A percentile compares a stretch with the other conserved stretches of the same genome.
phyloP scores from a whole-genome alignment of 2,797 vertebrate species.

The Caiman crocodilus region DNA sequence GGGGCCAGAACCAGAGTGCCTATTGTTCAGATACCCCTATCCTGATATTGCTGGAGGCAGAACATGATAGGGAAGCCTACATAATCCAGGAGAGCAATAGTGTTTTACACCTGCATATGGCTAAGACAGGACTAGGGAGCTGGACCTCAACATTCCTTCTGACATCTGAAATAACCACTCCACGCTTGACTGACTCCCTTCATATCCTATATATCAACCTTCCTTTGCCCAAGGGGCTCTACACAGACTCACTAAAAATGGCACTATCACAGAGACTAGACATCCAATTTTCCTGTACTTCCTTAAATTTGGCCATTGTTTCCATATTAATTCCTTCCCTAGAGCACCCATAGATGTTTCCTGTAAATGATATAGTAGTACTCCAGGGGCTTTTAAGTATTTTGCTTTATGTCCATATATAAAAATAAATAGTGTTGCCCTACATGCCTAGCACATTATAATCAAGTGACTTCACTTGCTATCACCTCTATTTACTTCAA shows the following conservation, averaged over 20 bases:
- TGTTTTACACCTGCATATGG: constrained; percentile 60
- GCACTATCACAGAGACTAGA: constrained; percentile 42
- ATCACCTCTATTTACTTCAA: not conserved
- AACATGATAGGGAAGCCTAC: constrained; percentile 29
- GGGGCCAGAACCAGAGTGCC: not conserved
- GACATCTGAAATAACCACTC: constrained; percentile 70
- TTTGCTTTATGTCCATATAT: not conserved
- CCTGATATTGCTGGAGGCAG: not conserved
- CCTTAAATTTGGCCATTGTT: constrained; percentile 77
- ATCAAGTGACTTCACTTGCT: not conserved
- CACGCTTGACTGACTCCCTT: constrained; percentile 28
- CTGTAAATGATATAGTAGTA: constrained; percentile 63
- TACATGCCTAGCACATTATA: not conserved
- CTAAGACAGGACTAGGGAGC: constrained; percentile 28
- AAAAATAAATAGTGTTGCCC: constrained; percentile 32
- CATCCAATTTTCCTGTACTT: constrained; percentile 74
- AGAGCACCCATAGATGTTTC: constrained; percentile 82
- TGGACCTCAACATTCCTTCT: constrained; percentile 58
- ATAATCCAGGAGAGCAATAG: constrained; percentile 53
- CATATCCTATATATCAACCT: constrained; percentile 58
- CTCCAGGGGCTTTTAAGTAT: constrained; percentile 65
- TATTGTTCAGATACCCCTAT: not conserved
- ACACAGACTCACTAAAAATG: constrained; percentile 26
- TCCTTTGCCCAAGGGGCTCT: constrained; percentile 1
- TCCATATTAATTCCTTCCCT: constrained; percentile 76